phyloP scores from a whole-genome alignment of 2,888 invertebrate species.

The Euplexia lucipara region DNA sequence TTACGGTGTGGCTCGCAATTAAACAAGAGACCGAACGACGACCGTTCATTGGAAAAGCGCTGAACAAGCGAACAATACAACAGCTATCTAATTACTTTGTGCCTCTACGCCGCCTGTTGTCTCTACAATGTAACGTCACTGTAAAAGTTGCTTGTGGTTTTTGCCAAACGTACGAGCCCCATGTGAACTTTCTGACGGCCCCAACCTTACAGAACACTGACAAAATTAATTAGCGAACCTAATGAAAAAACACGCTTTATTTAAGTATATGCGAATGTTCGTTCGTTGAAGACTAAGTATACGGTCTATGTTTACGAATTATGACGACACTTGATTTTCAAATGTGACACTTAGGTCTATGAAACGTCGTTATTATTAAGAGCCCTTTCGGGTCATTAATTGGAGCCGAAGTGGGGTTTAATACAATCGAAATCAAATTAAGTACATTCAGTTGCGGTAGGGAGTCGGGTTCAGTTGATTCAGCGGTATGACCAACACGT shows the following conservation, averaged over 20 bases:
- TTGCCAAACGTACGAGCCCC: conserved; percentile 76
- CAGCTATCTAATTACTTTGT: conserved; percentile 87
- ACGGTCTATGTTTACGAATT: conserved; percentile 38
- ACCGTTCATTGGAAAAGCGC: conserved; percentile 85
- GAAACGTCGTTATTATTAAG: conserved; percentile 72
- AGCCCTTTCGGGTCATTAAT: conserved; percentile 85
- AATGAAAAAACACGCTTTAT: conserved; percentile 36
- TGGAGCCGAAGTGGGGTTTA: conserved; percentile 84
- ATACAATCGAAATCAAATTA: conserved; percentile 90
- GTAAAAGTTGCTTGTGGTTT: conserved; percentile 84
- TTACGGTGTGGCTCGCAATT: conserved; percentile 86
- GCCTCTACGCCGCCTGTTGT: conserved; percentile 76
- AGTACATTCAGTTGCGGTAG: conserved; percentile 87
- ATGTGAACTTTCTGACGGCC: conserved; percentile 68
- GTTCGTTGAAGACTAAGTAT: conserved; percentile 21
- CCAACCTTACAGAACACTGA: conserved; percentile 71
- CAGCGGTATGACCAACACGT: conserved; percentile 84
- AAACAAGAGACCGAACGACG: conserved; percentile 81
- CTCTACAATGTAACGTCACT: conserved; percentile 80
- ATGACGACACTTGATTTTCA: conserved; percentile 31
- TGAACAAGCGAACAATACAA: conserved; percentile 86
- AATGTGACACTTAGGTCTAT: conserved; percentile 55
- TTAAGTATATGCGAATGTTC: background rate
- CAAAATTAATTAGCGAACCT: conserved; percentile 69
- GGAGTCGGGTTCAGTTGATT: conserved; percentile 84